Evolutionary conservation across 2,888 invertebrate species (phyloP).

Genomic region (Colletes collaris): DNA sequence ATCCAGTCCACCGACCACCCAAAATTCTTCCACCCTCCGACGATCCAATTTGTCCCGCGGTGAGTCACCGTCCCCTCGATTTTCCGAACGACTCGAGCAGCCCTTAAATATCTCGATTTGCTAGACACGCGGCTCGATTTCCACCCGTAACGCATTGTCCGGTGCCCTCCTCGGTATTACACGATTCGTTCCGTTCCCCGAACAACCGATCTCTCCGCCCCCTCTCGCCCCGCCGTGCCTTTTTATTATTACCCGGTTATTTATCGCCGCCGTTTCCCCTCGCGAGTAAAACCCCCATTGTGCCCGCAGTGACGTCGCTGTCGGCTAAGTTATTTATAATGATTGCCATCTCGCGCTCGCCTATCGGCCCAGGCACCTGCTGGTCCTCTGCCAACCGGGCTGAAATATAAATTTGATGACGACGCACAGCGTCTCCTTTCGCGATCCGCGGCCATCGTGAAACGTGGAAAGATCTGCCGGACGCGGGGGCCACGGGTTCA

Average conservation of each 20-base stretch:
- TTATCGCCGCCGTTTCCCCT: conserved; percentile 71
- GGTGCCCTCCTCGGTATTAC: conserved; percentile 58
- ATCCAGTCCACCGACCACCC: no score
- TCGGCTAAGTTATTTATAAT: conserved; percentile 72
- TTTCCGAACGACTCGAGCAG: conserved; percentile 44
- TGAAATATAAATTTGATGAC: conserved; percentile 75
- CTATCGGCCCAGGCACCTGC: conserved; percentile 67
- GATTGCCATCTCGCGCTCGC: conserved; percentile 64
- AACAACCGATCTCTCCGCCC: conserved; percentile 33
- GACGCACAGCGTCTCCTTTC: conserved; percentile 40
- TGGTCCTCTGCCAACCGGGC: conserved; percentile 55
- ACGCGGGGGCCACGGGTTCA: conserved; percentile 16
- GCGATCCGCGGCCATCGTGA: conserved; percentile 31
- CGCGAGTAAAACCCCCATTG: conserved; percentile 72
- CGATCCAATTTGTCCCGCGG: conserved; percentile 24
- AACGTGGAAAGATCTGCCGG: conserved; percentile 17
- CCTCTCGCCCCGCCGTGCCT: conserved; percentile 32
- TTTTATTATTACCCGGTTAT: conserved; percentile 68
- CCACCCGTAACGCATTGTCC: conserved; percentile 60
- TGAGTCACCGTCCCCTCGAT: conserved; percentile 39
- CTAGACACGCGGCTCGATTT: conserved; percentile 33
- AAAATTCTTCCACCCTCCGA: neutral
- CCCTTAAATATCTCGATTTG: conserved; percentile 44
- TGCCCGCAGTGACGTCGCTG: conserved; percentile 61
- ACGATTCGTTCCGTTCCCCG: conserved; percentile 66